Conservation (phyloP, 1,140 invertebrate genomes). For the Nasonia vitripennis region DNA sequence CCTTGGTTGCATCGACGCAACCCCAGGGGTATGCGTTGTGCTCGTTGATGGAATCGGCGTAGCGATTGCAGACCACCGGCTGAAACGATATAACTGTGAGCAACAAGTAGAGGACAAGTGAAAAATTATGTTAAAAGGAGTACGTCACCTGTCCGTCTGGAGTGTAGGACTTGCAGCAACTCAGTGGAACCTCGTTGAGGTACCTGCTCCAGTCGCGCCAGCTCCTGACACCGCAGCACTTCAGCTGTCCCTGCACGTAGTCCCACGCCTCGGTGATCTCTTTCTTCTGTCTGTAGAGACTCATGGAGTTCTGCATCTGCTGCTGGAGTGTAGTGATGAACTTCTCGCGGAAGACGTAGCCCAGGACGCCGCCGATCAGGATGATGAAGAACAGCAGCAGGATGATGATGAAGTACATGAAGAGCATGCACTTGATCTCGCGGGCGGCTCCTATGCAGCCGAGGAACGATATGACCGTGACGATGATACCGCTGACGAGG, state of each 20-base stretch:
- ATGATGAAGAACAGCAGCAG: conserved; percentile 91
- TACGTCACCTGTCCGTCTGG: conserved; percentile 36
- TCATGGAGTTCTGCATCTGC: conserved; percentile 86
- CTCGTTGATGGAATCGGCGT: conserved; percentile 74
- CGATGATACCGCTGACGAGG: conserved; percentile 85
- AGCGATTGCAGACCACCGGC: conserved; percentile 79
- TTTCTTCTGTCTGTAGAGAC: conserved; percentile 80
- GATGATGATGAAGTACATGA: conserved; percentile 91
- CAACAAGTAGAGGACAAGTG: too few species aligned
- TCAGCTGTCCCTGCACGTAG: conserved; percentile 84
- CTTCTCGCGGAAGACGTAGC: conserved; percentile 90
- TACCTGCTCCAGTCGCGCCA: conserved; percentile 83
- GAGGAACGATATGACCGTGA: conserved; percentile 87
- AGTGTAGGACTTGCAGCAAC: conserved; percentile 83
- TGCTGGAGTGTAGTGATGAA: conserved; percentile 83
- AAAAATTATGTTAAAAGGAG: too few species aligned
- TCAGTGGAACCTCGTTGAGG: conserved; percentile 81
- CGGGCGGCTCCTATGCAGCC: conserved; percentile 91
- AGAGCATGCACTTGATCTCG: conserved; percentile 91
- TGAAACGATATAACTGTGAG: conserved; percentile 61
- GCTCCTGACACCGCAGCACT: conserved; percentile 88
- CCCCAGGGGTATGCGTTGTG: conserved; percentile 83
- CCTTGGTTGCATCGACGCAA: conserved; percentile 82
- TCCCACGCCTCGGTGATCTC: conserved; percentile 89
- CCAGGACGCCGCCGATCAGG: conserved; percentile 90